A percentile compares a stretch with the other conserved stretches of the same genome.
phyloP scores from a whole-genome alignment of 2,113 vertebrate genomes.

The Psettodes erumei region DNA sequence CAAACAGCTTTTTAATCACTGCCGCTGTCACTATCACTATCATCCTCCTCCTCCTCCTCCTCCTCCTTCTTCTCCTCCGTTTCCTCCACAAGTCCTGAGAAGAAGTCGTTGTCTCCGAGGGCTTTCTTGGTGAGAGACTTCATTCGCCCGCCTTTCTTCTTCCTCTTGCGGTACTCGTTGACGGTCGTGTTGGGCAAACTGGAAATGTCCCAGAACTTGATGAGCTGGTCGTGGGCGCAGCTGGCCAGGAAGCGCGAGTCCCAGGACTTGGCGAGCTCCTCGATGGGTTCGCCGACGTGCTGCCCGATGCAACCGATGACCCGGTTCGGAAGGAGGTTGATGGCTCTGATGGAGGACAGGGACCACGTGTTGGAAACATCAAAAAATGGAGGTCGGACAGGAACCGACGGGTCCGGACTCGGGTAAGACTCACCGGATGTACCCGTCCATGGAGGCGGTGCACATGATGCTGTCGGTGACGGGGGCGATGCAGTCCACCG shows the following conservation, averaged over 20 bases:
- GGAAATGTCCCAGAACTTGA: conserved; percentile 95
- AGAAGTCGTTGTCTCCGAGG: conserved; percentile 88
- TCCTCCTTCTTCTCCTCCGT: conserved; percentile 42
- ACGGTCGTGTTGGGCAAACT: conserved; percentile 80
- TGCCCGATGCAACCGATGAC: conserved; percentile 94
- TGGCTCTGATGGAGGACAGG: conserved; percentile 80
- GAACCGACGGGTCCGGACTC: too few relatives aligned
- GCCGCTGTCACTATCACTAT: conserved; percentile 68
- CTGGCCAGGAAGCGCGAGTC: conserved; percentile 88
- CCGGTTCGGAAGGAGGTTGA: conserved; percentile 92
- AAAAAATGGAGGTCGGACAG: too few relatives aligned
- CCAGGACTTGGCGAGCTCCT: conserved; percentile 86
- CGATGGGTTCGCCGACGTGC: conserved; percentile 91
- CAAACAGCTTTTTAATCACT: conserved; percentile 57
- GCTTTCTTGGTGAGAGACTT: conserved; percentile 90
- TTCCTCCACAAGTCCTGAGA: conserved; percentile 81
- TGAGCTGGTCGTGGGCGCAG: conserved; percentile 91
- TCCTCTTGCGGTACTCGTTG: conserved; percentile 89
- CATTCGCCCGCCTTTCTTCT: conserved; percentile 87
- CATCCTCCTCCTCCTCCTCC: conserved; percentile 20
- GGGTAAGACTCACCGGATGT: conserved; percentile 93
- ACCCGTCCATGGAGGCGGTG: conserved; percentile 90
- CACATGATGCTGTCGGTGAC: conserved; percentile 91
- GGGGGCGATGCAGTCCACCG: conserved; percentile 90
- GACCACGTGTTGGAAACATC: neutral